These are phyloP conservation scores for Mustela nigripes DNA, from an alignment of 2,113 vertebrate species.

Conservation along the genomic window DNA sequence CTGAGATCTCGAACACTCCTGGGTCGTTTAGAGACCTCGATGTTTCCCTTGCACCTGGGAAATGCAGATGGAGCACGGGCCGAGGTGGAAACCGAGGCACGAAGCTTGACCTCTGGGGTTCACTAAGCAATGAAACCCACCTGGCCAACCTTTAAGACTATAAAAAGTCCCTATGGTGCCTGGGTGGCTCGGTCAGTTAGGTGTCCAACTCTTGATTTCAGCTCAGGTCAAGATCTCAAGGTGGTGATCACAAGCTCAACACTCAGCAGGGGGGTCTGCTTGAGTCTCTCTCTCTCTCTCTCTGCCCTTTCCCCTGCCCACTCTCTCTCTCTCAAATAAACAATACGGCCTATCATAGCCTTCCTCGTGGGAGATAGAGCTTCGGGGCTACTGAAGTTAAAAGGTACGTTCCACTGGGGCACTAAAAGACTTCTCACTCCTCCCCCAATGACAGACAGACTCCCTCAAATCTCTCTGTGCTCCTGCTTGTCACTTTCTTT, in stretches of 20 bases:
- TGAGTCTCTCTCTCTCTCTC: neutral
- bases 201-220: neutral
- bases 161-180: neutral
- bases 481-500: neutral
- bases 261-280: neutral
- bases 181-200: neutral
- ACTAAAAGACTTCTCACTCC: neutral
- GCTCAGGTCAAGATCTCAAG: neutral
- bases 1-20: neutral
- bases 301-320: neutral
- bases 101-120: neutral
- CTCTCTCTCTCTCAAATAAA: neutral
- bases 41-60: neutral
- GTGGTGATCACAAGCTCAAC: neutral
- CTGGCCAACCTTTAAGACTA: neutral
- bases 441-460: fast-evolving
- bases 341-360: neutral
- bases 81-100: neutral
- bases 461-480: neutral
- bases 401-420: neutral
- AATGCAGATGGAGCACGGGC: neutral
- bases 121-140: neutral
- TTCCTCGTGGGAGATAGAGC: neutral
- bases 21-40: neutral
- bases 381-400: neutral